Evolutionary conservation across 2,797 vertebrate species (phyloP), one percentile per base, ranked within the genome.

Genomic region (Sciaenops ocellatus): DNA sequence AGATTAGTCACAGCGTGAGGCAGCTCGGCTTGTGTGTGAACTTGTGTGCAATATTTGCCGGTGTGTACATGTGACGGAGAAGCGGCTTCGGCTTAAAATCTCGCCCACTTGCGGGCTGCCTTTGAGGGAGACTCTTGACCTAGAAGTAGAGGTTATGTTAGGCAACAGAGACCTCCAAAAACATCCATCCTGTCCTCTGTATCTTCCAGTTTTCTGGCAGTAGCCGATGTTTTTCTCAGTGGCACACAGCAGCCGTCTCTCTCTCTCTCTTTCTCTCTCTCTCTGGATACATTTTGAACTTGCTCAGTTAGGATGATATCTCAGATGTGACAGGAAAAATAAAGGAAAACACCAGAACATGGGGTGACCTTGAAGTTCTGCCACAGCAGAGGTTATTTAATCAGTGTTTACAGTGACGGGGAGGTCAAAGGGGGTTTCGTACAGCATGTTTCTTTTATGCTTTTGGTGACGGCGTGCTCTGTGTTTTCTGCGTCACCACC

Each of bases 1-100:
- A 86, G 73, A 90, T 90, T 88, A 90, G 78, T 89, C 87, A 83
- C 81, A 78, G 70, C 2, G 48, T 63, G 85, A 69, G 76, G 73
- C 60, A 9, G 54, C 20, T 24, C 9, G 26, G 4, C 59, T 71
- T 63, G 57, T 59, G 59, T 56, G 41, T 38, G n/a, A 59, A 60
- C 15, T 44, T 79, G 50, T 66, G 24, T 30, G 42, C 34, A 8
- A 34, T 15, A 4, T 69, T 48, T 18, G 60, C n/a, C 12, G 3
- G 50, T n/a, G 12, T 63, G 73, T 65, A 38, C 34, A 38, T 38
- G 57, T 30, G 65, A 16, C 22, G 28, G 50, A 59, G 18, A 46
- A 26, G 42, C 24, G 28, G 26, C 60, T 42, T 3, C 4, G 16
- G 61, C 54, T 51, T 28, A 2, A 8, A 34, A n/a, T 54, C 44